These are phyloP conservation scores for Macropis europaea DNA, from an alignment of 2,888 invertebrate genomes.

Conservation along the genomic window DNA sequence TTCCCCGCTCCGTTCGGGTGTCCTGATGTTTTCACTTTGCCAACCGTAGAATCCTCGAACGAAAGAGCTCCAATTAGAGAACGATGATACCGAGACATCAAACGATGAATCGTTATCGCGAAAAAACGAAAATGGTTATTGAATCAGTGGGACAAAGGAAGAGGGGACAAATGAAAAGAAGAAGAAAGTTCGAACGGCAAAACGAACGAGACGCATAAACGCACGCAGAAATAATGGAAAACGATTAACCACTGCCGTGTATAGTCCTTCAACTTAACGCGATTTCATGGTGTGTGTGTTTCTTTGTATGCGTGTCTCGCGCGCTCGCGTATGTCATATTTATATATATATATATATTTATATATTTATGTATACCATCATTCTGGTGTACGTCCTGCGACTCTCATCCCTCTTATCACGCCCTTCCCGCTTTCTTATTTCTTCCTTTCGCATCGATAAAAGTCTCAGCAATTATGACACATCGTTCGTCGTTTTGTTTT, in stretches of 20 bases:
- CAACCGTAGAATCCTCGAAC: too few species aligned
- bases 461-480: constrained; percentile 66
- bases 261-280: constrained; percentile 22
- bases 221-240: not conserved
- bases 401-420: constrained; percentile 39
- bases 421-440: constrained; percentile 32
- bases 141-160: too few species aligned
- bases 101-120: not conserved
- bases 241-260: not conserved
- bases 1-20: too few species aligned
- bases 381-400: constrained; percentile 41
- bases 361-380: constrained; percentile 37
- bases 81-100: too few species aligned
- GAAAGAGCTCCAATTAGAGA: too few species aligned
- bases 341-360: constrained; percentile 19
- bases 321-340: constrained; percentile 22
- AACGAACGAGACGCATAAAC: too few species aligned
- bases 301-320: constrained; percentile 26
- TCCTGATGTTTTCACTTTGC: too few species aligned
- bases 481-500: constrained; percentile 59
- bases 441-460: constrained; percentile 50
- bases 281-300: constrained; percentile 29
- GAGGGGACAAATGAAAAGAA: too few species aligned
- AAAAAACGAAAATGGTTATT: not conserved
- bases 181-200: too few species aligned